These are phyloP conservation scores for Megaptera novaeangliae DNA, from an alignment of 2,113 vertebrate species.

Conservation along the genomic window DNA sequence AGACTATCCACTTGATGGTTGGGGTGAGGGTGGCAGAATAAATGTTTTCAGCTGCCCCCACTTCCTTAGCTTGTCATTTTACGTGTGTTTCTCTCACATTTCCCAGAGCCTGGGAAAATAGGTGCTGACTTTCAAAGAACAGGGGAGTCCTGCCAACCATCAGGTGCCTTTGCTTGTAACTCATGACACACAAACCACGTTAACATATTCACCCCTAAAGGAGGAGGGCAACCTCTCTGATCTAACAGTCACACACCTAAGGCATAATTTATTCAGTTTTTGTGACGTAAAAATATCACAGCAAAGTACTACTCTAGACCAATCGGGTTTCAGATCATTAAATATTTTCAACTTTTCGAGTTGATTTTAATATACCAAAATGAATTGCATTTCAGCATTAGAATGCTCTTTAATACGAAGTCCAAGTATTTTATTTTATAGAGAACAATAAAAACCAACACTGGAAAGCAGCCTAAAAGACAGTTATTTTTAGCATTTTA, in stretches of 20 bases:
- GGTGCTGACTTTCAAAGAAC: background rate
- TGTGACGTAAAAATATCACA: background rate
- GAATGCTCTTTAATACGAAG: background rate
- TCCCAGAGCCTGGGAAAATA: background rate
- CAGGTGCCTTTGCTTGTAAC: background rate
- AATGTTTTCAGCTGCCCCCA: background rate
- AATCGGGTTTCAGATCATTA: background rate
- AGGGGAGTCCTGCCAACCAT: background rate
- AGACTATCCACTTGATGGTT: background rate
- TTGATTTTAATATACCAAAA: constrained; percentile 25
- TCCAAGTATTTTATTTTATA: constrained; percentile 7
- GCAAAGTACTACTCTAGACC: background rate
- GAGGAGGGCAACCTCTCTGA: background rate
- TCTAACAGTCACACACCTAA: background rate
- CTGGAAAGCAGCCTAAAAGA: background rate
- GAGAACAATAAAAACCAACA: background rate
- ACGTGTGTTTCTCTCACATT: background rate
- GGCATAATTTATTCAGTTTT: background rate
- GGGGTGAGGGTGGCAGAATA: background rate
- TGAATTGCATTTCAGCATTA: constrained; percentile 3
- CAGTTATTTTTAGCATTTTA: background rate
- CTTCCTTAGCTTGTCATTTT: background rate
- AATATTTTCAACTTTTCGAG: background rate
- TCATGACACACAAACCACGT: background rate
- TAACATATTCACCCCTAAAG: background rate